Conservation (phyloP, 2,888 invertebrate species). For the Panzeria rudis region DNA sequence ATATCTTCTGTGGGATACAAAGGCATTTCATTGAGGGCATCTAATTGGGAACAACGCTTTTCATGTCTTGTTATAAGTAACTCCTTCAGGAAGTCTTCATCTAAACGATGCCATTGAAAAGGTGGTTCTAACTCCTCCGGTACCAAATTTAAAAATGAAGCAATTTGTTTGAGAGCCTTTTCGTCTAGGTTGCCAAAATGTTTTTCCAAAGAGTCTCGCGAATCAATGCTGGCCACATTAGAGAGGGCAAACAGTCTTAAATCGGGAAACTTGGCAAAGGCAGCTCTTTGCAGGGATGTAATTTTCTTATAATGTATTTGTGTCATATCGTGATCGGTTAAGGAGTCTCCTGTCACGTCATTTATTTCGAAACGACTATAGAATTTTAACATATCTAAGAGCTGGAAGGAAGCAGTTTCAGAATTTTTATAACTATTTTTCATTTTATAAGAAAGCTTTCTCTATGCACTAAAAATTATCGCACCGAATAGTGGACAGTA, state of each 20-base stretch:
- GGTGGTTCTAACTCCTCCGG: slow-evolving; percentile 89
- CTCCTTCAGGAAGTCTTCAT: slow-evolving; percentile 92
- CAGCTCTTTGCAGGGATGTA: slow-evolving; percentile 96
- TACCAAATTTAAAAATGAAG: slow-evolving; percentile 93
- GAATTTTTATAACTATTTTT: not conserved
- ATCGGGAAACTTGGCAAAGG: slow-evolving; percentile 95
- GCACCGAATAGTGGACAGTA: no score
- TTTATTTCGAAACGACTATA: slow-evolving; percentile 99
- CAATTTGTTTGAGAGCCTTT: slow-evolving; percentile 92
- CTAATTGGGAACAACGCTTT: slow-evolving; percentile 94
- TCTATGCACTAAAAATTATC: not conserved
- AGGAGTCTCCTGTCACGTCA: slow-evolving; percentile 96
- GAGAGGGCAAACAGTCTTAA: slow-evolving; percentile 94
- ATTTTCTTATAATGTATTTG: slow-evolving; percentile 96
- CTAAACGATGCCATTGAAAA: slow-evolving; percentile 89
- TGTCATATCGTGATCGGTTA: slow-evolving; percentile 97
- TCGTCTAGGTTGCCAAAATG: slow-evolving; percentile 91
- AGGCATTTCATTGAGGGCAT: slow-evolving; percentile 98
- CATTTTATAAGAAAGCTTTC: no score
- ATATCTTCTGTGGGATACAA: slow-evolving; percentile 98
- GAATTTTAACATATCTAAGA: slow-evolving; percentile 97
- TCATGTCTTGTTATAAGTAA: slow-evolving; percentile 94
- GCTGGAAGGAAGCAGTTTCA: slow-evolving; percentile 85
- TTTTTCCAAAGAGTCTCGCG: slow-evolving; percentile 89
- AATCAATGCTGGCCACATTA: slow-evolving; percentile 98